Evolutionary conservation across 1,140 invertebrate genomes (phyloP), one percentile per base, ranked within the genome.

Genomic region (Whitmania pigra): DNA sequence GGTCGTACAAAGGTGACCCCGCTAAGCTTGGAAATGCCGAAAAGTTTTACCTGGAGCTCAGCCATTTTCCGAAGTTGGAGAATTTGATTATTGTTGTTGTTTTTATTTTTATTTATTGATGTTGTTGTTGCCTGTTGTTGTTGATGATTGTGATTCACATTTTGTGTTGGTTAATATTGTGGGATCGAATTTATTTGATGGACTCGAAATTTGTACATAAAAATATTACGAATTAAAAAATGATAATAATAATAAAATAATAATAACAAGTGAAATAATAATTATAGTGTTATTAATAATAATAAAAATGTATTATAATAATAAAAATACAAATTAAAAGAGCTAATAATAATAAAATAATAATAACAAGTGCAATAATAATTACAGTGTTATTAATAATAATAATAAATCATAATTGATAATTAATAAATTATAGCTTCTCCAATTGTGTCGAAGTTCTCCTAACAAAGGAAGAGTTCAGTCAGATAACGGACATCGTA

Each of bases 391-490:
- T n/a, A n/a, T n/a, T n/a, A n/a, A 20, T 20, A n/a, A 57, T 57
- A 20, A 25, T n/a, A 25, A 57, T n/a, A n/a, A 57, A 57, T 3
- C 17, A 73, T 72, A 69, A 72, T 68, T 84, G 85, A 67, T 73
- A 69, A 83, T 84, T 25, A n/a, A n/a, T n/a, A n/a, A n/a, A n/a
- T n/a, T n/a, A n/a, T 78, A 95, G 93, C 80, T 97, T 95, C 81
- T 91, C 92, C 82, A 82, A 97, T 72, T 86, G 93, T 63, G 92
- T 96, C 74, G 93, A 97, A 83, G 90, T 90, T 11, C 80, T 86
- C 76, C 57, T 84, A n/a, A 83, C 98, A 36, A 93, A 93, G 80
- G 94, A 97, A 82, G 95, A 99, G 82, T 96, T 97, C 82, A 88
- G 88, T 0, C 87, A 90, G 0, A 95, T 93, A 75, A 89, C 96